These are phyloP conservation scores for Arrhamphus sclerolepis DNA, from an alignment of 2,797 vertebrate species.

Conservation along the genomic window DNA sequence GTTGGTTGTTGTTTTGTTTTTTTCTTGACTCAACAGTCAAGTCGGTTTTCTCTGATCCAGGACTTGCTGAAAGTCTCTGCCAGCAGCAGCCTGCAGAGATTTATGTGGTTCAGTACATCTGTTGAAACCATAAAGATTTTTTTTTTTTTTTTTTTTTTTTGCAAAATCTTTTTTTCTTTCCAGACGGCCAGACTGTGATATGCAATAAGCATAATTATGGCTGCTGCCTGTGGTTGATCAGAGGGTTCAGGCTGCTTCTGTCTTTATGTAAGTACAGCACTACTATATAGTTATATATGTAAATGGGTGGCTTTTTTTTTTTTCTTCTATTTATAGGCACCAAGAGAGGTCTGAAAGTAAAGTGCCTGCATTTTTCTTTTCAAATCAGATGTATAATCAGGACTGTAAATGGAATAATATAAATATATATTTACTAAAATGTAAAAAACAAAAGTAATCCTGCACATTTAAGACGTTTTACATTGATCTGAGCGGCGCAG, in stretches of 20 bases:
- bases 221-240: constrained; percentile 61
- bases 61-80: constrained; percentile 54
- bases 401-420: constrained; percentile 75
- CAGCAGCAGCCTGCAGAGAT: constrained; percentile 60
- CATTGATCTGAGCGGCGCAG: constrained; percentile 33
- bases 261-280: constrained; percentile 50
- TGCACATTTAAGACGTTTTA: constrained; percentile 50
- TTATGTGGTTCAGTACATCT: constrained; percentile 75
- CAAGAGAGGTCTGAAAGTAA: constrained; percentile 42
- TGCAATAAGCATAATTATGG: constrained; percentile 63
- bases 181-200: constrained; percentile 64
- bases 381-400: constrained; percentile 68
- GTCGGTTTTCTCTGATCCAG: constrained; percentile 56
- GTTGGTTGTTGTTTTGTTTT: constrained; percentile 11
- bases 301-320: constrained; percentile 61
- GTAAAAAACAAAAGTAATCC: constrained; percentile 46
- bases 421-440: constrained; percentile 71
- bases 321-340: constrained; percentile 72
- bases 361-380: constrained; percentile 74
- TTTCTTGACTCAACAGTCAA: constrained; percentile 30
- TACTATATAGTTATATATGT: constrained; percentile 69
- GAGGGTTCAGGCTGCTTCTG: constrained; percentile 45
- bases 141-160: constrained; percentile 22
- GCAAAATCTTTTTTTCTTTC: constrained; percentile 64
- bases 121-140: constrained; percentile 71